Evolutionary conservation across 2,113 vertebrate species (phyloP).

Genomic region (Papio anubis): DNA sequence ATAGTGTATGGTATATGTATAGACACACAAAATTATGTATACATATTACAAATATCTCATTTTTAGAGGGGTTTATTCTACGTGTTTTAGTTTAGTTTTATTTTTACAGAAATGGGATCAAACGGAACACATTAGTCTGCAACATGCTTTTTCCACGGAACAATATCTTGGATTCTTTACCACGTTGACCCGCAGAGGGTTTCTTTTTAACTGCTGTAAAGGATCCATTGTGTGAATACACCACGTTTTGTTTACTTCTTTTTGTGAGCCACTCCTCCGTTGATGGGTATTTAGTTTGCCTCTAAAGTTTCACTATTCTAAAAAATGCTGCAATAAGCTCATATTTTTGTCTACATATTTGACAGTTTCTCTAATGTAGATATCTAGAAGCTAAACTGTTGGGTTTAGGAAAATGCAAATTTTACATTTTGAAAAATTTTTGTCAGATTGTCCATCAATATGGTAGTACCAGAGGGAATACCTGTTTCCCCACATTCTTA

Average conservation of each 20-base stretch:
- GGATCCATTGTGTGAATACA: neutral
- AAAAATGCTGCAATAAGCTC: neutral
- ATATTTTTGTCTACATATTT: neutral
- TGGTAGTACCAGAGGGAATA: neutral
- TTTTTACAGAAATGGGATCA: neutral
- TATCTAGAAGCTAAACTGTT: neutral
- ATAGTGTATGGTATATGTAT: neutral
- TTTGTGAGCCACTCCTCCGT: neutral
- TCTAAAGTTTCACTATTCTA: neutral
- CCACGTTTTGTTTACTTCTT: neutral
- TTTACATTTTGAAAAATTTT: constrained; percentile 16
- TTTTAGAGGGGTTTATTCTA: neutral
- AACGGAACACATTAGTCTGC: neutral
- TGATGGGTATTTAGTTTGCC: neutral
- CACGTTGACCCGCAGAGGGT: neutral
- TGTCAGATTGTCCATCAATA: neutral
- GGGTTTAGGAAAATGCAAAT: neutral
- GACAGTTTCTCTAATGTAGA: neutral
- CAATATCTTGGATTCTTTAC: neutral
- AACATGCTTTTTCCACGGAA: neutral
- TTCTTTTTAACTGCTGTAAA: neutral
- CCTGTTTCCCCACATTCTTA: neutral
- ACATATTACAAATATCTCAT: neutral
- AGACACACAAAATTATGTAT: neutral
- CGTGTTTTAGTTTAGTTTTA: neutral